phyloP scores from a whole-genome alignment of 2,888 invertebrate genomes.

The Piscicola geometra region DNA sequence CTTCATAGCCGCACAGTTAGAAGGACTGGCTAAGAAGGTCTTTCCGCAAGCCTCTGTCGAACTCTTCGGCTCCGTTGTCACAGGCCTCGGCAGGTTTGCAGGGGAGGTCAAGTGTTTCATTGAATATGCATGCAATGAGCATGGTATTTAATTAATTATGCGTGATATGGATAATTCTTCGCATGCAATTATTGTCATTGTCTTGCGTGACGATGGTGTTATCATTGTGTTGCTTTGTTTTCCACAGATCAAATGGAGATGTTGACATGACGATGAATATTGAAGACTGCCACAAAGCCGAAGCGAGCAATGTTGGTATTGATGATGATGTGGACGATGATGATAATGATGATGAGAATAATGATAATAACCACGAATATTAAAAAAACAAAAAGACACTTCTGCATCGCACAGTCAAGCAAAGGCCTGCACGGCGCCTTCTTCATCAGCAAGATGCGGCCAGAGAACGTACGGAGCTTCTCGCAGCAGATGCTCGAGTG shows the following conservation, averaged over 20 bases:
- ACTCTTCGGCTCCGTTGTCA: conserved; percentile 85
- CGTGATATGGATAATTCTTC: too few relatives aligned
- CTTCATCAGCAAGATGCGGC: conserved; percentile 64
- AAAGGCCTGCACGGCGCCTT: too few relatives aligned
- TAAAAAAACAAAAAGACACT: too few relatives aligned
- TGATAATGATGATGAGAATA: too few relatives aligned
- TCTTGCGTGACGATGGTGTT: not conserved
- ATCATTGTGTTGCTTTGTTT: not conserved
- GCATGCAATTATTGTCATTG: not conserved
- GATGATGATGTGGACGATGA: not conserved
- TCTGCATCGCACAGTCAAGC: too few relatives aligned
- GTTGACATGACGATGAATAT: conserved; percentile 20
- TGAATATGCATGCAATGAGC: too few relatives aligned
- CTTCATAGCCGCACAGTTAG: conserved; percentile 34
- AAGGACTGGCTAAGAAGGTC: conserved; percentile 35
- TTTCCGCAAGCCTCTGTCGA: conserved; percentile 33
- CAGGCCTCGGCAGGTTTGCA: conserved; percentile 68
- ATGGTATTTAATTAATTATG: too few relatives aligned
- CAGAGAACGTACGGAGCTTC: conserved; percentile 61
- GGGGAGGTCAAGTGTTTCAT: conserved; percentile 39
- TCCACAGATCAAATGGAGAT: conserved; percentile 25
- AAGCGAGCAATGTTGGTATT: not conserved
- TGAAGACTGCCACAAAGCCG: not conserved
- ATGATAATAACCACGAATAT: too few relatives aligned
- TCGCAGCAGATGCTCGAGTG: conserved; percentile 70